A percentile compares a stretch with the other conserved stretches of the same genome.
Conservation (phyloP, 2,888 invertebrate species). For the Microctonus brassicae region DNA sequence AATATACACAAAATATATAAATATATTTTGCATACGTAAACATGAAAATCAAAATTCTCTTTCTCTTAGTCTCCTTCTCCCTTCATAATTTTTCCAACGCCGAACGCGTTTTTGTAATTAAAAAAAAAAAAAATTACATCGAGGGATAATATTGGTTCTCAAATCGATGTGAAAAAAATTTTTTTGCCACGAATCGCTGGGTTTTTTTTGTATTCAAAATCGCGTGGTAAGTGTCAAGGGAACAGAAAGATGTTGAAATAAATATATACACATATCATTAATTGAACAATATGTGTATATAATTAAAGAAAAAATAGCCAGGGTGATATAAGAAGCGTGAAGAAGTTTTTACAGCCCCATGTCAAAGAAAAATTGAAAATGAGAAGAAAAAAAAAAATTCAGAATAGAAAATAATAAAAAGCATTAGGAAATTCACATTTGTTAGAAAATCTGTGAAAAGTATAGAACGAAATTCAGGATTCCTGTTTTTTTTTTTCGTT, state of each 20-base stretch:
- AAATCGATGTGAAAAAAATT: too few relatives aligned
- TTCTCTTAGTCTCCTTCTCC: neutral
- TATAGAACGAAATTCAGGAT: neutral
- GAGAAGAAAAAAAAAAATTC: neutral
- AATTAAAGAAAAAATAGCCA: constrained; percentile 45
- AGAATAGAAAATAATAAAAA: neutral
- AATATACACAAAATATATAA: too few relatives aligned
- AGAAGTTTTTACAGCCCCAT: too few relatives aligned
- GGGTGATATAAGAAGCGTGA: constrained; percentile 45
- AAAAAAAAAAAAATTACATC: neutral
- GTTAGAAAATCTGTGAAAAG: neutral
- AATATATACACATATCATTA: neutral
- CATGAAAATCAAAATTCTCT: neutral
- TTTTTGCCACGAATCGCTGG: too few relatives aligned
- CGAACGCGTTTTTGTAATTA: neutral
- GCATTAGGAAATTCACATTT: constrained; percentile 6
- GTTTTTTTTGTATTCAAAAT: neutral
- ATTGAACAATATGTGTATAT: constrained; percentile 17
- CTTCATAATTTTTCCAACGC: constrained; percentile 2
- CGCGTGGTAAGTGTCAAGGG: constrained; percentile 7
- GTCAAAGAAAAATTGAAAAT: too few relatives aligned
- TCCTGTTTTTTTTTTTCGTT: neutral
- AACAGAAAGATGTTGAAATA: neutral
- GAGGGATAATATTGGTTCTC: too few relatives aligned
- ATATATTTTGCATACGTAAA: too few relatives aligned